Conservation (phyloP, 2,888 invertebrate species). For the Hipparchia semele region DNA sequence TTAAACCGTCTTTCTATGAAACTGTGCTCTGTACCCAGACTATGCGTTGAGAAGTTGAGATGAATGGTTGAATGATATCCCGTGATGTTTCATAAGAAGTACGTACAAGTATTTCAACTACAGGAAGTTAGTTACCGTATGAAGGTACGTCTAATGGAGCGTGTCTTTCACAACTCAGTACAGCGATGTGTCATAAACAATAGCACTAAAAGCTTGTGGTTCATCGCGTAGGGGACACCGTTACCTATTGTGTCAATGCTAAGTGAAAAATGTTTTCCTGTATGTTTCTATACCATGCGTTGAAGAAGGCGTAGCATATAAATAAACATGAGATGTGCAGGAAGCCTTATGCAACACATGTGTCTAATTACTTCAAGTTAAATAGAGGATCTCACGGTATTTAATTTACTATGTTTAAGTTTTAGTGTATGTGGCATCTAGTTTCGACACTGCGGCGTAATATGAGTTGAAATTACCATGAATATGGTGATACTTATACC, state of each 20-base stretch:
- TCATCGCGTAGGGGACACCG: conserved; percentile 38
- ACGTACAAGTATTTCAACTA: not conserved
- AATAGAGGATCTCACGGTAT: conserved; percentile 20
- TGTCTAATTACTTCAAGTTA: conserved; percentile 18
- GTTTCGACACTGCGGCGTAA: not conserved
- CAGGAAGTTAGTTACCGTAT: conserved; percentile 15
- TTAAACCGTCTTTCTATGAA: no score
- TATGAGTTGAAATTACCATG: no score
- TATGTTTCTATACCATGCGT: conserved; percentile 9
- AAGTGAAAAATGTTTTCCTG: conserved; percentile 34
- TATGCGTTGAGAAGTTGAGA: not conserved
- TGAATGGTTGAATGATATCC: not conserved
- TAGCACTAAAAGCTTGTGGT: conserved; percentile 39
- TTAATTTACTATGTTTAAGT: conserved; percentile 12
- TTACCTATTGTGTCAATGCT: conserved; percentile 37
- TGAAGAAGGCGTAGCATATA: not conserved
- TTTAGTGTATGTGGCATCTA: not conserved
- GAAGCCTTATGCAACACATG: conserved; percentile 10
- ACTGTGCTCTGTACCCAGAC: no score
- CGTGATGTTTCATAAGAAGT: conserved; percentile 6
- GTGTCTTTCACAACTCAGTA: conserved; percentile 34
- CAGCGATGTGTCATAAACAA: conserved; percentile 36
- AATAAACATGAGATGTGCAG: conserved; percentile 10
- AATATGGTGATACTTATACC: no score
- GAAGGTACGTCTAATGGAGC: conserved; percentile 31